phyloP scores from a whole-genome alignment of 1,140 invertebrate genomes.

The Drosophila ohnishii region DNA sequence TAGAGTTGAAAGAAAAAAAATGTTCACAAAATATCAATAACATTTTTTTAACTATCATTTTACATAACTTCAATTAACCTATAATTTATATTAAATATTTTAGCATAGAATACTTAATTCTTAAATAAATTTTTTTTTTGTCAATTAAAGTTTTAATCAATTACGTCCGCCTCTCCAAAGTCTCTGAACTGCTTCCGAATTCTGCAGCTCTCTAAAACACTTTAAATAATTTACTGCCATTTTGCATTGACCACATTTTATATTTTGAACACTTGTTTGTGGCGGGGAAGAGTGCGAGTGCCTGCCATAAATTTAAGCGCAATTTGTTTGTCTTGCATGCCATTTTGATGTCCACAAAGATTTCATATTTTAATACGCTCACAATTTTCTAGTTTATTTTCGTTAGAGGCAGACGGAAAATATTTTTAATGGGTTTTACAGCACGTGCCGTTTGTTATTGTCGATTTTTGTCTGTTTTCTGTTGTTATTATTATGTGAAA shows the following conservation, averaged over 20 bases:
- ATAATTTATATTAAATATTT: no score
- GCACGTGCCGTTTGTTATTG: constrained; percentile 73
- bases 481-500: constrained; percentile 21
- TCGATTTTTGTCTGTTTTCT: constrained; percentile 35
- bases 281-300: constrained; percentile 12
- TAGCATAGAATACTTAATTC: not conserved
- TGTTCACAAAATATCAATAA: no score
- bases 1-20: no score
- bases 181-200: not conserved
- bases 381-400: constrained; percentile 34
- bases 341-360: constrained; percentile 76
- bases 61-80: no score
- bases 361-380: constrained; percentile 62
- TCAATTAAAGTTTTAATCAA: not conserved
- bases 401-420: constrained; percentile 50
- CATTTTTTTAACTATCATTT: no score
- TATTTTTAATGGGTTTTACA: constrained; percentile 77
- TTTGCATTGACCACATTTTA: constrained; percentile 17
- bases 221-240: constrained; percentile 4
- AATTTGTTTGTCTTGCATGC: constrained; percentile 76
- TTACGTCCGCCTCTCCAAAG: not conserved
- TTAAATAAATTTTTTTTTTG: not conserved
- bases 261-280: constrained; percentile 28
- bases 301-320: constrained; percentile 70
- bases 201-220: not conserved